These are phyloP conservation scores for Pseudopodoces humilis DNA, from an alignment of 2,113 vertebrate genomes.

Conservation along the genomic window DNA sequence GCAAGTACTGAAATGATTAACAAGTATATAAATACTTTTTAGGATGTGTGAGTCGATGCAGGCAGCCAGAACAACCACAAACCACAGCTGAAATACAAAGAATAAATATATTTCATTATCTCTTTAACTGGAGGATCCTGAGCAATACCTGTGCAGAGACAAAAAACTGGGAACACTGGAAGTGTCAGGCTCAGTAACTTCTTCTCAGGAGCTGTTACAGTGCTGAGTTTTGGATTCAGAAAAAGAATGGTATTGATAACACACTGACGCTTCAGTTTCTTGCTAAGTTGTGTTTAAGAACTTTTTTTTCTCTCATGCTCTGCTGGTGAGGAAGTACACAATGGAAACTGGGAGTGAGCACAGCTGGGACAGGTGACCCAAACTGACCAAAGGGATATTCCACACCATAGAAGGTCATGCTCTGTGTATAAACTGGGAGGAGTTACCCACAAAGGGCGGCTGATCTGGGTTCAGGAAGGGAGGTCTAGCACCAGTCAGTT, in stretches of 20 bases:
- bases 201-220: background rate
- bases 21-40: background rate
- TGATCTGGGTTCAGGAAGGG: background rate
- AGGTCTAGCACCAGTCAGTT: rapidly evolving
- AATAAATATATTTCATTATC: background rate
- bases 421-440: background rate
- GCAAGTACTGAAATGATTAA: background rate
- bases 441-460: background rate
- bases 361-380: background rate
- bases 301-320: background rate
- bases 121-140: background rate
- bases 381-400: background rate
- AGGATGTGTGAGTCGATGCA: background rate
- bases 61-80: background rate
- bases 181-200: background rate
- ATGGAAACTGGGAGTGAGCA: background rate
- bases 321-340: background rate
- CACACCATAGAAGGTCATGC: background rate
- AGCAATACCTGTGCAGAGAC: background rate
- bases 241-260: background rate
- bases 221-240: background rate
- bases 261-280: background rate
- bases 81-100: background rate
- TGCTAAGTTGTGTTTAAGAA: background rate
- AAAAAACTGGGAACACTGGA: background rate